These are phyloP conservation scores for Nomada flava DNA, from an alignment of 2,888 invertebrate genomes.

Conservation along the genomic window DNA sequence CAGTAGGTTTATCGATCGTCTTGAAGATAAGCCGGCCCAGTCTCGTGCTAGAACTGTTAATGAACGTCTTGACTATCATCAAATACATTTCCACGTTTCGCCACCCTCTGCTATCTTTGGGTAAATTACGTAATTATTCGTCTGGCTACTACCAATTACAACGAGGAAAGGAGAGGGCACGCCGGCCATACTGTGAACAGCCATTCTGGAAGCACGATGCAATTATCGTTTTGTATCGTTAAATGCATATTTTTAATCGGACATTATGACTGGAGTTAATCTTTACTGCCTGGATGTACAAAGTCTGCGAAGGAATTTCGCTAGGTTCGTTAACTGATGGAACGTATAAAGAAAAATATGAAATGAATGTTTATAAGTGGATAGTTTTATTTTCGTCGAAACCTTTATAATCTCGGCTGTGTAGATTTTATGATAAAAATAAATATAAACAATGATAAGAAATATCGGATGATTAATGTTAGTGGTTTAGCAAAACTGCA, in stretches of 20 bases:
- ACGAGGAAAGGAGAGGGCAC: neutral
- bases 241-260: neutral
- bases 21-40: conserved; percentile 31
- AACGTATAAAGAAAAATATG: too few species aligned
- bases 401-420: too few species aligned
- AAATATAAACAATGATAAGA: too few species aligned
- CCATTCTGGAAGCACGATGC: neutral
- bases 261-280: neutral
- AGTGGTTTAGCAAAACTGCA: too few species aligned
- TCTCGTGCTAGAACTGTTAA: conserved; percentile 24
- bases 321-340: too few species aligned
- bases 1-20: conserved; percentile 64
- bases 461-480: too few species aligned
- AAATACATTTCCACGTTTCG: conserved; percentile 42
- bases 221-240: conserved; percentile 7
- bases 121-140: conserved; percentile 33
- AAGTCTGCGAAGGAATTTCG: too few species aligned
- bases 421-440: too few species aligned
- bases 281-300: neutral
- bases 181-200: neutral
- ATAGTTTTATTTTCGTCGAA: too few species aligned
- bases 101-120: conserved; percentile 32
- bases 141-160: conserved; percentile 22
- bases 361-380: too few species aligned
- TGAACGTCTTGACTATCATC: conserved; percentile 15